Percentiles rank a stretch among this genome's conserved stretches.
These are phyloP conservation scores for Archilochus colubris DNA, from an alignment of 2,113 vertebrate species.

Conservation along the genomic window DNA sequence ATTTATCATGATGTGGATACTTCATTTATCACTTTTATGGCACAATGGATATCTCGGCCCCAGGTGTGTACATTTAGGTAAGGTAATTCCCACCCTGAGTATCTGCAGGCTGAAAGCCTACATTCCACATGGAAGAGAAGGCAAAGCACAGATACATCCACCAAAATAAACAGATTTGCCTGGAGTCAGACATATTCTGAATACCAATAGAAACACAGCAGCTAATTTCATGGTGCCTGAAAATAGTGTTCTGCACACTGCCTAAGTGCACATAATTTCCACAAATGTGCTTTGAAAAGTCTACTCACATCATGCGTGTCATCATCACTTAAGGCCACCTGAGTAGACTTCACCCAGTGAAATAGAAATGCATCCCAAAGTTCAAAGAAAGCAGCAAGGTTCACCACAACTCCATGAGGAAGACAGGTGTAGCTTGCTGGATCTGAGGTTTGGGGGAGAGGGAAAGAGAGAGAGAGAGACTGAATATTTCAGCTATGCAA, in stretches of 20 bases:
- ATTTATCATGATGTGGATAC: neutral
- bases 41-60: neutral
- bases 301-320: constrained; percentile 70
- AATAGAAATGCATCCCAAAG: constrained; percentile 84
- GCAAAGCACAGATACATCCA: neutral
- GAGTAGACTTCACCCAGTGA: constrained; percentile 84
- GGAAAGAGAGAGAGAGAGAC: neutral
- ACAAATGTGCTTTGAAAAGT: neutral
- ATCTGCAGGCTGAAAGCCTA: neutral
- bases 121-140: neutral
- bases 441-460: constrained; percentile 74
- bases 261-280: neutral
- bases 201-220: neutral
- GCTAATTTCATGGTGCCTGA: neutral
- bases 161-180: neutral
- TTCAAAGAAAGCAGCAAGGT: constrained; percentile 92
- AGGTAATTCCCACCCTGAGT: neutral
- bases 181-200: neutral
- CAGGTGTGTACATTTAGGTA: neutral
- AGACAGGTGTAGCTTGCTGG: constrained; percentile 85
- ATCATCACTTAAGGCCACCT: constrained; percentile 84
- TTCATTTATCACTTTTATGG: neutral
- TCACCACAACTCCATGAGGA: constrained; percentile 88
- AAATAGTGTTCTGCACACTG: neutral
- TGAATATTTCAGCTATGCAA: neutral